A percentile compares a stretch with the other conserved stretches of the same genome.
Evolutionary conservation across 2,113 vertebrate genomes (phyloP).

Genomic region (Pleuronectes platessa): DNA sequence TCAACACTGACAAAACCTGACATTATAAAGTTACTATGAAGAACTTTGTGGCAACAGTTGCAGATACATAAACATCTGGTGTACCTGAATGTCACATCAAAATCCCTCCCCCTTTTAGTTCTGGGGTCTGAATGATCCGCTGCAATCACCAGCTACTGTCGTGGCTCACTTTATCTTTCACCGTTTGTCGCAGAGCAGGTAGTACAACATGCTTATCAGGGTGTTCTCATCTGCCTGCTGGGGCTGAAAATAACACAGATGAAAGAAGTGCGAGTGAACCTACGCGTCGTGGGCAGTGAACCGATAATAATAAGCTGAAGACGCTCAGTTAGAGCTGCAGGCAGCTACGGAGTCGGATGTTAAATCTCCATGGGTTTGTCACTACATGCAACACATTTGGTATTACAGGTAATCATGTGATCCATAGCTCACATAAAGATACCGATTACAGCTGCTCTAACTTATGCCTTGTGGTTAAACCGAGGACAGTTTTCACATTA

Average conservation of each 20-base stretch:
- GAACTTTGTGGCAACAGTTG: neutral
- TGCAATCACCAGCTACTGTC: neutral
- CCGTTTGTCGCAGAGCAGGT: neutral
- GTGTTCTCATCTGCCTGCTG: constrained; percentile 1
- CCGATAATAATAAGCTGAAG: neutral
- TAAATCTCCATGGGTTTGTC: neutral
- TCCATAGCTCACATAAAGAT: neutral
- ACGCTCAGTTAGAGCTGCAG: neutral
- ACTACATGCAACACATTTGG: neutral
- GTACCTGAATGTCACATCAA: neutral
- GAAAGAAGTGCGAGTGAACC: constrained; percentile 1
- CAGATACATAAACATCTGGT: too few relatives aligned
- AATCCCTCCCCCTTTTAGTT: neutral
- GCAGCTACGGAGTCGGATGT: neutral
- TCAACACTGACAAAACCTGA: too few relatives aligned
- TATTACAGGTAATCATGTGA: neutral
- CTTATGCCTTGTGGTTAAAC: neutral
- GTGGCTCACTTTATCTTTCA: neutral
- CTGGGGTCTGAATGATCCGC: neutral
- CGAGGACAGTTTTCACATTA: neutral
- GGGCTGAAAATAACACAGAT: neutral
- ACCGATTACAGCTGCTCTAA: neutral
- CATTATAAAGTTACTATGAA: too few relatives aligned
- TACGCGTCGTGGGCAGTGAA: neutral
- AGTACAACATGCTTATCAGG: neutral